Evolutionary conservation across 2,797 vertebrate genomes (phyloP).

Genomic region (Scolopax rusticola): DNA sequence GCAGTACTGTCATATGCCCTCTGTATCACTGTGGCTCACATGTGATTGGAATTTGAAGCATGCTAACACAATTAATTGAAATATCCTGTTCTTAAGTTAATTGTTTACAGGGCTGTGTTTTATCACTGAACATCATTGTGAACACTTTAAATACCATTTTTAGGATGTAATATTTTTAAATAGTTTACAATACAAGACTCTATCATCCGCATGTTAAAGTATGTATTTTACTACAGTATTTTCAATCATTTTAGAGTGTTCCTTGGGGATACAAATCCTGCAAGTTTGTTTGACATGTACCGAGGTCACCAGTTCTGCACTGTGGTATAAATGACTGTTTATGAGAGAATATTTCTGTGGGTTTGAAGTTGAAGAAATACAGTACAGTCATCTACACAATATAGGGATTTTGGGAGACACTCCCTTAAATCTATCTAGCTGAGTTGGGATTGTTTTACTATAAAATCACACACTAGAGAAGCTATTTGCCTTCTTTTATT

Average conservation of each 20-base stretch:
- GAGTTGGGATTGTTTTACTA: not conserved
- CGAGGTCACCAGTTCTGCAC: not conserved
- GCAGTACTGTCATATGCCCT: not conserved
- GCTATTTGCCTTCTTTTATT: conserved; percentile 4
- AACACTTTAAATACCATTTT: not conserved
- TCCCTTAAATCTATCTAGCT: not conserved
- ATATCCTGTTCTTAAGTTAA: not conserved
- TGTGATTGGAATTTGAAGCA: not conserved
- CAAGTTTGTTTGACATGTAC: not conserved
- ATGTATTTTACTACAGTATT: not conserved
- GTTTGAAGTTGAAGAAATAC: not conserved
- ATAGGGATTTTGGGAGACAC: not conserved
- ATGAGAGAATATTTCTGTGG: not conserved
- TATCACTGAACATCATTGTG: not conserved
- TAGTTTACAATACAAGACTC: not conserved
- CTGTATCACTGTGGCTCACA: not conserved
- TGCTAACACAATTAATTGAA: not conserved
- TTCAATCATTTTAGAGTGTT: not conserved
- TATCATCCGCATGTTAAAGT: not conserved
- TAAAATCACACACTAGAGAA: not conserved
- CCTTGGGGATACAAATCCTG: not conserved
- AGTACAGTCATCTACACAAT: not conserved
- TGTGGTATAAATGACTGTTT: not conserved
- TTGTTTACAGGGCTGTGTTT: not conserved
- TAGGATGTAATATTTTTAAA: not conserved